Base-by-base conservation (phyloP, 2,797 vertebrate genomes). In the Sebastes elongatus region DNA sequence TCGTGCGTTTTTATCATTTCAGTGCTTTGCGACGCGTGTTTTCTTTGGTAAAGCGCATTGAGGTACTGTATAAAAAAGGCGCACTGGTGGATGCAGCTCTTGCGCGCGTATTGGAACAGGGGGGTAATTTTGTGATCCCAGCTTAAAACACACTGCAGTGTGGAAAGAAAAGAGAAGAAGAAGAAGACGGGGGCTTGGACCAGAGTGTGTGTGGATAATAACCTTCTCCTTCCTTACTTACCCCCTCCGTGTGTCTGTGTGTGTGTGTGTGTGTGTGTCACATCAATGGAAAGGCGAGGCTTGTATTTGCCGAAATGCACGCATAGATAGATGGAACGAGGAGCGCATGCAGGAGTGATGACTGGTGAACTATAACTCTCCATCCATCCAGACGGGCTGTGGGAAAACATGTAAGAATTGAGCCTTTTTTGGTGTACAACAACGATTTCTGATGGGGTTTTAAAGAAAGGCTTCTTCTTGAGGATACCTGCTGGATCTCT, bases 281-380 rank as follows among this genome's bases (percentile, higher is more conserved):
- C 80, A 71, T 88, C 90, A 61, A 73, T 89, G 92, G 91, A 86
- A 84, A 79, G 84, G 83, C 77, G 84, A 86, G 82, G 82, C 77
- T 84, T 67, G 82, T 68, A 55, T 28, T 28, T 63, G 33, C 46
- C 32, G 66, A 78, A 72, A 84, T 78, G 86, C 74, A 67, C 11
- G 74, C 67, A 80, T 60, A 63, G 81, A 81, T 60, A 63, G 81
- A 81, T 70, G 89, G 90, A 90, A 62, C 56, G 55, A 73, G 78
- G 72, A 46, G 42, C 42, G 85, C 85, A 46, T 46, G 87, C 88
- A 82, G 76, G 86, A 91, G 93, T 90, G 89, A 88, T 83, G 84
- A 74, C 73, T 69, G 73, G 84, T 90, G 90, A 93, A 92, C 85
- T 83, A 63, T 78, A 81, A 88, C 78, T 88, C 71, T 52, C 53